Conservation (phyloP, 2,888 invertebrate species). For the Eilema caniola region DNA sequence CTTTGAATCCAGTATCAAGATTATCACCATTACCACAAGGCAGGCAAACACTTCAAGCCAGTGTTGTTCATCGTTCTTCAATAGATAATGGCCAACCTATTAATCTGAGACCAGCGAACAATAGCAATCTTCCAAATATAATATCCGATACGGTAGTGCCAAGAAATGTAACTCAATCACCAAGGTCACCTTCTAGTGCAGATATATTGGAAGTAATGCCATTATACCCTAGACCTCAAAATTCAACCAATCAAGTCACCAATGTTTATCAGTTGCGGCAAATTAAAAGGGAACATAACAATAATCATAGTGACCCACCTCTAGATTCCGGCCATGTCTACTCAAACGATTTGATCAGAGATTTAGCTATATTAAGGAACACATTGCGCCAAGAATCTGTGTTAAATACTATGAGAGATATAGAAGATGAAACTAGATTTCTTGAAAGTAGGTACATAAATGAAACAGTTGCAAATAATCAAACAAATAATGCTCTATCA, state of each 20-base stretch:
- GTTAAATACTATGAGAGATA: slow-evolving; percentile 74
- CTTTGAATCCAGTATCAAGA: slow-evolving; percentile 72
- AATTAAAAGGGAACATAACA: slow-evolving; percentile 85
- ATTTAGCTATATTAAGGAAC: slow-evolving; percentile 77
- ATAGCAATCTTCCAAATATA: slow-evolving; percentile 64
- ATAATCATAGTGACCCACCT: slow-evolving; percentile 72
- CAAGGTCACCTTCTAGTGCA: slow-evolving; percentile 85
- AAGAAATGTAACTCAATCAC: slow-evolving; percentile 66
- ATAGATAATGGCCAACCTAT: slow-evolving; percentile 78
- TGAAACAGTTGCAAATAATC: slow-evolving; percentile 55
- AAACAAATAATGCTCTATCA: slow-evolving; percentile 62
- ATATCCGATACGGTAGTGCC: slow-evolving; percentile 55
- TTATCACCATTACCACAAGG: slow-evolving; percentile 74
- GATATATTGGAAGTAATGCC: slow-evolving; percentile 86
- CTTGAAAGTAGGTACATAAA: slow-evolving; percentile 73
- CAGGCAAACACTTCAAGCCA: slow-evolving; percentile 78
- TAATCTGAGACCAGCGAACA: slow-evolving; percentile 53
- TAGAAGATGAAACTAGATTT: slow-evolving; percentile 77
- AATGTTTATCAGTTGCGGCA: slow-evolving; percentile 87
- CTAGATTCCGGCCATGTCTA: slow-evolving; percentile 73
- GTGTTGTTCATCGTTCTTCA: slow-evolving; percentile 78
- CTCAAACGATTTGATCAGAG: slow-evolving; percentile 79
- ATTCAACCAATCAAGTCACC: slow-evolving; percentile 75
- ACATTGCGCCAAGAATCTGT: slow-evolving; percentile 72
- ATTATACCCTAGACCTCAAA: slow-evolving; percentile 76